Percentiles rank a stretch among this genome's conserved stretches.
These are phyloP conservation scores for Caranx ignobilis DNA, from an alignment of 2,113 vertebrate genomes.

Conservation along the genomic window DNA sequence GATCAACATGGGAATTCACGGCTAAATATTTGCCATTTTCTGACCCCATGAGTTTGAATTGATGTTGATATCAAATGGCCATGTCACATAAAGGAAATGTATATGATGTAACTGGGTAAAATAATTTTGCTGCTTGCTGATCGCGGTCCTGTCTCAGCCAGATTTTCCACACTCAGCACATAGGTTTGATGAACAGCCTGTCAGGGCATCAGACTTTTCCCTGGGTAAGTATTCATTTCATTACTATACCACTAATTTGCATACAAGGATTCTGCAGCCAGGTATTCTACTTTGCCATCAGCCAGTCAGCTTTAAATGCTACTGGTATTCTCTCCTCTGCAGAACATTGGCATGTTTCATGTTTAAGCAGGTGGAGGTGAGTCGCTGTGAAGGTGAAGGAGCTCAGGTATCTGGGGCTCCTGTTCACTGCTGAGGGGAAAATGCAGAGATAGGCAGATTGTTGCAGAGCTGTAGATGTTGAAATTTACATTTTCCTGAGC, in stretches of 20 bases:
- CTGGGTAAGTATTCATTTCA: conserved; percentile 58
- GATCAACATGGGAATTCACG: conserved; percentile 24
- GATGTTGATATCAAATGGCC: conserved; percentile 48
- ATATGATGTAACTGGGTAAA: conserved; percentile 21
- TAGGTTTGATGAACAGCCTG: conserved; percentile 44
- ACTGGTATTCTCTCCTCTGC: neutral
- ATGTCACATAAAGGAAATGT: conserved; percentile 18
- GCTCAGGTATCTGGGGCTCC: too few relatives aligned
- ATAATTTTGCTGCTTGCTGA: conserved; percentile 23
- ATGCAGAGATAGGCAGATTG: neutral
- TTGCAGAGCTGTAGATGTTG: neutral
- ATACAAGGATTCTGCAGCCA: conserved; percentile 28
- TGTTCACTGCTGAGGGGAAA: neutral
- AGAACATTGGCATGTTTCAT: neutral
- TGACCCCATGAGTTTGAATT: neutral
- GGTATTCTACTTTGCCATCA: conserved; percentile 34
- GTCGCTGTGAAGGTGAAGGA: neutral
- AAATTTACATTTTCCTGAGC: neutral
- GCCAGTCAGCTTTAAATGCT: conserved; percentile 13
- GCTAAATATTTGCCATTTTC: conserved; percentile 30
- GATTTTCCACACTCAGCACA: conserved; percentile 16
- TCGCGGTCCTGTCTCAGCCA: neutral
- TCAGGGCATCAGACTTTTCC: conserved; percentile 54
- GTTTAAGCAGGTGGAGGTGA: neutral
- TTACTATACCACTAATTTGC: conserved; percentile 50